Percentiles rank a stretch among this genome's conserved stretches.
phyloP scores from a whole-genome alignment of 2,888 invertebrate genomes.

The Chydorus sphaericus region DNA sequence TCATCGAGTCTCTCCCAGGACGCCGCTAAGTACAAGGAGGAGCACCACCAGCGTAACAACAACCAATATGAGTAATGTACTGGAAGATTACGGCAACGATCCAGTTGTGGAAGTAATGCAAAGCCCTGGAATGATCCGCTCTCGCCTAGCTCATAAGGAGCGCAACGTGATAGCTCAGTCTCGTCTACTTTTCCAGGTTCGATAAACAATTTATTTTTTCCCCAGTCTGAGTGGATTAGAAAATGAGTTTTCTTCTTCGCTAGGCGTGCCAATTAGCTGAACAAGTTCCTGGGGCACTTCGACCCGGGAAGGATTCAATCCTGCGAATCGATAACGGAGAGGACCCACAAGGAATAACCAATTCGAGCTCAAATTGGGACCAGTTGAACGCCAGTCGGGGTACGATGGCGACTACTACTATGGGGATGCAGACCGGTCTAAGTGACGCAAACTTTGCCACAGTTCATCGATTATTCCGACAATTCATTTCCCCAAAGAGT shows the following conservation, averaged over 20 bases:
- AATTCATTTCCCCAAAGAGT: background rate
- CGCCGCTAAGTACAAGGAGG: background rate
- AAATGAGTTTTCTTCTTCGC: too few relatives aligned
- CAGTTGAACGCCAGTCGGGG: too few relatives aligned
- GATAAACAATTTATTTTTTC: background rate
- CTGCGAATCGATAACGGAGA: background rate
- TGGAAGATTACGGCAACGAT: background rate
- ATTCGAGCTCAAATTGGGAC: too few relatives aligned
- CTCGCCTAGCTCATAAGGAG: slow-evolving; percentile 6
- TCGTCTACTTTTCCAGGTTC: background rate
- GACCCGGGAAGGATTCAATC: too few relatives aligned
- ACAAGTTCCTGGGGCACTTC: too few relatives aligned
- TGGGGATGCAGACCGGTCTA: background rate
- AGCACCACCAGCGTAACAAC: background rate
- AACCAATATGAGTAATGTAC: too few relatives aligned
- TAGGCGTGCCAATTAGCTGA: too few relatives aligned
- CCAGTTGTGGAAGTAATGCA: background rate
- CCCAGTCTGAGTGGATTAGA: too few relatives aligned
- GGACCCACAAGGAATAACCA: too few relatives aligned
- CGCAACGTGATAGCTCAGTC: background rate
- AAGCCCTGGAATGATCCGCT: background rate
- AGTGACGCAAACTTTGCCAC: background rate
- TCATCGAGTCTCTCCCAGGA: slow-evolving; percentile 1
- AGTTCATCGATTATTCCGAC: background rate
- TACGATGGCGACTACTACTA: background rate